Percentiles rank a stretch among this genome's conserved stretches.
Conservation (phyloP, 2,888 invertebrate species). For the Spisula solida region DNA sequence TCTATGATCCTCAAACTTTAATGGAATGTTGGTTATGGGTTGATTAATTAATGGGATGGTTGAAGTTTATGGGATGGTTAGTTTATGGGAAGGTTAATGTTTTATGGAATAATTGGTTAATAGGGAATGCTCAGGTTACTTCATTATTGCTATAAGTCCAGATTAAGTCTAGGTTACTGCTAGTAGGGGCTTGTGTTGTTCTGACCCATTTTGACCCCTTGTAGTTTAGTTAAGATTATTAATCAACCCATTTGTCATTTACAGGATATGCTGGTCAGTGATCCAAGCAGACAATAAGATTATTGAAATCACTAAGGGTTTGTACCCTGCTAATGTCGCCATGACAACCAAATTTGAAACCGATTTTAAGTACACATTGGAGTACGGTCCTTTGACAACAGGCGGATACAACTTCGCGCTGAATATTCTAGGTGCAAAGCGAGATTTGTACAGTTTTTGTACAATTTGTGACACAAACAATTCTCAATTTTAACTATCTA, state of each 20-base stretch:
- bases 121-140: no score
- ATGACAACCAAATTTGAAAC: constrained; percentile 34
- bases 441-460: background rate
- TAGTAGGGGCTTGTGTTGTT: no score
- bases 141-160: no score
- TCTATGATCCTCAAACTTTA: no score
- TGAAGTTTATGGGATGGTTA: no score
- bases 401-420: constrained; percentile 46
- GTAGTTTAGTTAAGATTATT: background rate
- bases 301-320: constrained; percentile 38
- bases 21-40: no score
- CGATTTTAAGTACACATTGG: constrained; percentile 40
- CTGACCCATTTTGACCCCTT: no score
- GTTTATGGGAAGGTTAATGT: no score
- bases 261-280: constrained; percentile 44
- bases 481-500: background rate
- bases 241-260: background rate
- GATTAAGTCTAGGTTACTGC: no score
- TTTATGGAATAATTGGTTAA: no score
- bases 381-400: constrained; percentile 14
- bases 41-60: no score
- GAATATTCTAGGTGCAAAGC: constrained; percentile 29
- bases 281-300: background rate
- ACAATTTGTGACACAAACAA: background rate
- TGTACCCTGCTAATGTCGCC: constrained; percentile 21